These are phyloP conservation scores for Mastacembelus armatus DNA, from an alignment of 2,797 vertebrate species.

Conservation along the genomic window DNA sequence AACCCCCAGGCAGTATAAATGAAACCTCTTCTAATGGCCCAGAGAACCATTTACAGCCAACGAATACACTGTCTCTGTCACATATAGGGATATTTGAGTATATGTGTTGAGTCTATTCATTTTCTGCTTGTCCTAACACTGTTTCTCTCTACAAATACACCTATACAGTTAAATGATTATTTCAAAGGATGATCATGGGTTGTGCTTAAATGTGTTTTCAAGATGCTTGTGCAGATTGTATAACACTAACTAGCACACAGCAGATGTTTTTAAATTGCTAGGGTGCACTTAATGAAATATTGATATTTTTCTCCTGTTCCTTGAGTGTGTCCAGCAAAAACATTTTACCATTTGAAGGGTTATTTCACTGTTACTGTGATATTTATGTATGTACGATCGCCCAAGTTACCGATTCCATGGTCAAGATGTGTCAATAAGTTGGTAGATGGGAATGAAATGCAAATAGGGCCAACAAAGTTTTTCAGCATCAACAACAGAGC, in stretches of 20 bases:
- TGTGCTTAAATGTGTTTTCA: constrained; percentile 38
- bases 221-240: constrained; percentile 13
- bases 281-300: constrained; percentile 24
- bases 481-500: constrained; percentile 14
- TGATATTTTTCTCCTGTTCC: constrained; percentile 15
- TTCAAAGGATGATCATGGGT: constrained; percentile 40
- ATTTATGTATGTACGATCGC: no score
- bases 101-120: constrained; percentile 62
- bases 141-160: constrained; percentile 49
- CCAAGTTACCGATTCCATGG: constrained; percentile 11
- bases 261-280: constrained; percentile 22
- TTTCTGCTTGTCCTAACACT: constrained; percentile 58
- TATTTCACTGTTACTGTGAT: no score
- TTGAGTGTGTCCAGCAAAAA: constrained; percentile 10
- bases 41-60: constrained; percentile 68
- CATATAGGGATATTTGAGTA: constrained; percentile 51
- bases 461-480: constrained; percentile 39
- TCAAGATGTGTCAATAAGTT: constrained; percentile 14
- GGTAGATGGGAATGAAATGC: constrained; percentile 38
- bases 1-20: constrained; percentile 70
- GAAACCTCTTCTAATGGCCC: constrained; percentile 74
- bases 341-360: constrained; percentile 12
- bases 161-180: constrained; percentile 37
- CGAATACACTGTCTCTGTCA: constrained; percentile 67
- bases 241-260: constrained; percentile 30